A percentile compares a stretch with the other conserved stretches of the same genome.
Evolutionary conservation across 2,797 vertebrate species (phyloP).

Genomic region (Sciaenops ocellatus): DNA sequence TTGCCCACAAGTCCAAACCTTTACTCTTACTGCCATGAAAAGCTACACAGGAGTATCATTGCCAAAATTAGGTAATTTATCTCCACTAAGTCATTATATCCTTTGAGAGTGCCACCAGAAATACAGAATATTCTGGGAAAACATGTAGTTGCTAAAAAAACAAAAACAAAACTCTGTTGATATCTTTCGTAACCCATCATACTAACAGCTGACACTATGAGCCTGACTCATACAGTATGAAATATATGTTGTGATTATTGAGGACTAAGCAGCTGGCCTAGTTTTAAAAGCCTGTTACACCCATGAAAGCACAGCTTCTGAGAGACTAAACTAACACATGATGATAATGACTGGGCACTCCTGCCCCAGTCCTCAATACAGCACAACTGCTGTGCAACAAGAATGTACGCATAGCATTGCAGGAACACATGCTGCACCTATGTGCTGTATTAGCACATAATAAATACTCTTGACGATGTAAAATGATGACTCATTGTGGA

Average conservation of each 20-base stretch:
- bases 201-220: neutral
- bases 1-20: neutral
- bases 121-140: neutral
- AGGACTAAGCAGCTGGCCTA: slow-evolving; percentile 7
- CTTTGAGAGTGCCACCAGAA: neutral
- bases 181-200: neutral
- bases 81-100: neutral
- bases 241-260: neutral
- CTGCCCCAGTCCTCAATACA: slow-evolving; percentile 7
- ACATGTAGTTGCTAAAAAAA: too few species aligned
- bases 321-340: slow-evolving; percentile 23
- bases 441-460: slow-evolving; percentile 23
- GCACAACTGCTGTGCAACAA: slow-evolving; percentile 22
- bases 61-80: neutral
- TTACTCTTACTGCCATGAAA: neutral
- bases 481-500: neutral
- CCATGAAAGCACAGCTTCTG: neutral
- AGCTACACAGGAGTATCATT: neutral
- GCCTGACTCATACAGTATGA: too few species aligned
- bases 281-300: slow-evolving; percentile 21
- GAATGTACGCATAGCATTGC: slow-evolving; percentile 11
- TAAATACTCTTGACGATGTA: neutral
- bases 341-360: slow-evolving; percentile 5
- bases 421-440: slow-evolving; percentile 30
- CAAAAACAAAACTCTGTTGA: neutral